These are phyloP conservation scores for Pachycephus smyrnensis DNA, from an alignment of 2,888 invertebrate genomes.

Conservation along the genomic window DNA sequence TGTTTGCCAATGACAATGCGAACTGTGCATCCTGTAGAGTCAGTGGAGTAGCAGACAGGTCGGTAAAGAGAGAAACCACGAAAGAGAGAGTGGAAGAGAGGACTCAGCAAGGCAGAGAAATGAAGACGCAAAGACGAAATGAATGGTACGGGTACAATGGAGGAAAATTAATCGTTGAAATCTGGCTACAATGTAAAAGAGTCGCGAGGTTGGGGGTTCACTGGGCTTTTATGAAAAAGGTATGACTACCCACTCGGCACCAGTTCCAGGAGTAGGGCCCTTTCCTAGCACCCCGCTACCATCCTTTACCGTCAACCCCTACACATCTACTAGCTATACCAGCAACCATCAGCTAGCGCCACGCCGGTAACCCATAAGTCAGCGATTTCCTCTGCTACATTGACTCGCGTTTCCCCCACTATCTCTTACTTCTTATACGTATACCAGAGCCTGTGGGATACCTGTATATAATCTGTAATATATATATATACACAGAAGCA, in stretches of 20 bases:
- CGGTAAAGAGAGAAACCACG: conserved; percentile 16
- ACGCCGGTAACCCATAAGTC: conserved; percentile 61
- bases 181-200: conserved; percentile 65
- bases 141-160: conserved; percentile 50
- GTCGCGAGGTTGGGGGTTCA: conserved; percentile 53
- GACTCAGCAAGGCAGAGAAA: conserved; percentile 5
- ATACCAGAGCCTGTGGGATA: too few relatives aligned
- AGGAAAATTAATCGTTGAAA: conserved; percentile 65
- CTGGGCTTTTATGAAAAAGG: conserved; percentile 58
- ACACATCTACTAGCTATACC: too few relatives aligned
- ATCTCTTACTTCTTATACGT: too few relatives aligned
- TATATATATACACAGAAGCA: too few relatives aligned
- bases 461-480: too few relatives aligned
- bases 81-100: conserved; percentile 15
- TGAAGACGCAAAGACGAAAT: conserved; percentile 14
- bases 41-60: conserved; percentile 11
- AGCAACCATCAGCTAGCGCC: not conserved
- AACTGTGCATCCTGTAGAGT: conserved; percentile 41
- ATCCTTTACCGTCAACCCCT: too few relatives aligned
- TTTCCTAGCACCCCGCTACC: too few relatives aligned
- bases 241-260: conserved; percentile 49
- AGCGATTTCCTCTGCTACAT: conserved; percentile 66
- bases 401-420: conserved; percentile 46
- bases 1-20: conserved; percentile 66
- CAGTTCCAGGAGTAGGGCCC: too few relatives aligned